Conservation (phyloP, 1,140 invertebrate species). For the Pseudobourletiella spinata region DNA sequence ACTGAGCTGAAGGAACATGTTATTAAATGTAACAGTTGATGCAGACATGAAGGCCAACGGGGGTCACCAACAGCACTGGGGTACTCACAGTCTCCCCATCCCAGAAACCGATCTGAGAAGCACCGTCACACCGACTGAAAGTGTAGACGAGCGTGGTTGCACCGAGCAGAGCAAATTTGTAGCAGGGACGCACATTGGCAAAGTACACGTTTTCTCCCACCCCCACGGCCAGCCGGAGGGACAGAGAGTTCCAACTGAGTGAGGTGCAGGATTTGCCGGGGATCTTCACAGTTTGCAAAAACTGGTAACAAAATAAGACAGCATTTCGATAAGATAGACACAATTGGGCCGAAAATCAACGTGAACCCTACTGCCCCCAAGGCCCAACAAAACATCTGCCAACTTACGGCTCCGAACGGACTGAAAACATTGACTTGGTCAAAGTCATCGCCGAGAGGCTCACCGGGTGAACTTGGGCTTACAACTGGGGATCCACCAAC, state of each 20-base stretch:
- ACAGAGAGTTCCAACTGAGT: conserved; percentile 85
- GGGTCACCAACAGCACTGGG: too few species aligned
- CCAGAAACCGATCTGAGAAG: conserved; percentile 31
- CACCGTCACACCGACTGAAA: conserved; percentile 19
- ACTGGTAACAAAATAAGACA: conserved; percentile 45
- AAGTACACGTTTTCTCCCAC: conserved; percentile 97
- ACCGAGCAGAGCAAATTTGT: conserved; percentile 55
- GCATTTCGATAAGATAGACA: too few species aligned
- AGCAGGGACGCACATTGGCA: conserved; percentile 91
- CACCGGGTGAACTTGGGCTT: too few species aligned
- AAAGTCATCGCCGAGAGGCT: not conserved
- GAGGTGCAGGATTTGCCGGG: conserved; percentile 72
- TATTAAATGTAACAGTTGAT: too few species aligned
- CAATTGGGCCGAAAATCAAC: not conserved
- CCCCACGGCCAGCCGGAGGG: conserved; percentile 78
- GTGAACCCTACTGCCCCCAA: not conserved
- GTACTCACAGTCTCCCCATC: too few species aligned
- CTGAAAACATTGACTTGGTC: conserved; percentile 34
- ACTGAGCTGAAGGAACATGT: too few species aligned
- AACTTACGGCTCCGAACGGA: conserved; percentile 19
- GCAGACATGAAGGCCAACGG: too few species aligned
- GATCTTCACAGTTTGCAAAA: conserved; percentile 72
- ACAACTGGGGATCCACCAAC: conserved; percentile 26
- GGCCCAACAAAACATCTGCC: too few species aligned
- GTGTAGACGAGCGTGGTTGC: conserved; percentile 31